phyloP scores from a whole-genome alignment of 2,888 invertebrate genomes.

The Cantharis lateralis region DNA sequence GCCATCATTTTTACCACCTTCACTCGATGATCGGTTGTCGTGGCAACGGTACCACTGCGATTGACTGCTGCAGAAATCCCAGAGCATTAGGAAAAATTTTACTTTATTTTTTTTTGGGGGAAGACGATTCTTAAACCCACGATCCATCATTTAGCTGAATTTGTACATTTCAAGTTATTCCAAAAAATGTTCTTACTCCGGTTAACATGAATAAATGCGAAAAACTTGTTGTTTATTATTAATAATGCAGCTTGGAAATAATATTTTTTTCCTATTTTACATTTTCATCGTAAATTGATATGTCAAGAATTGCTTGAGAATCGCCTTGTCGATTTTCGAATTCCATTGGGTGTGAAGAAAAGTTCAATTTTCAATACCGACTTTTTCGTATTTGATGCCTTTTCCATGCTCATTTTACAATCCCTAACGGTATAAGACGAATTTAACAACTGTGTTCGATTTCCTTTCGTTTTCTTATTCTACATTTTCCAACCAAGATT shows the following conservation, averaged over 20 bases:
- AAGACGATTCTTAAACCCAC: neutral
- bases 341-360: neutral
- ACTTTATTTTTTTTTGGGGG: neutral
- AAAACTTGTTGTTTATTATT: neutral
- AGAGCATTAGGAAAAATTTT: neutral
- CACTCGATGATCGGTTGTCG: conserved; percentile 24
- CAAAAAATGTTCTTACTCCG: neutral
- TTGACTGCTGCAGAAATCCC: neutral
- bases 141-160: neutral
- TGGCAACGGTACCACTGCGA: conserved; percentile 13
- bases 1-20: neutral
- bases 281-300: neutral
- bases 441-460: conserved; percentile 30
- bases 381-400: conserved; percentile 10
- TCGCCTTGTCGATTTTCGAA: neutral
- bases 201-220: neutral
- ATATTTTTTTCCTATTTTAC: neutral
- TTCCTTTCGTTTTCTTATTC: conserved; percentile 36
- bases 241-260: neutral
- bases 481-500: conserved; percentile 39
- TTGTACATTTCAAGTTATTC: neutral
- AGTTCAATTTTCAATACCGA: conserved; percentile 1
- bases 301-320: neutral
- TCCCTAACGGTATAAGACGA: conserved; percentile 23
- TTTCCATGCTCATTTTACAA: conserved; percentile 16